These are phyloP conservation scores for human (Homo sapiens) DNA, from an alignment of 2,113 vertebrate genomes.

Conservation along the genomic window GRCh38 chr18:69741001-69741500, in stretches of 20 bases:
- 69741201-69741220: neutral
- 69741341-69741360: neutral
- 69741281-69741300: neutral
- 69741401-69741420: neutral
- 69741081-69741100: rapidly evolving
- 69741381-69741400: neutral
- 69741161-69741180: neutral
- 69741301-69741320: neutral
- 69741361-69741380: neutral
- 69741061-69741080: too few species aligned
- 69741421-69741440: neutral
- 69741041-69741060: neutral
- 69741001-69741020: rapidly evolving
- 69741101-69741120: rapidly evolving
- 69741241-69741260: neutral
- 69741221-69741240: neutral
- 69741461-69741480: neutral
- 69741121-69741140: rapidly evolving
- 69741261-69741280: neutral
- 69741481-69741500: neutral
- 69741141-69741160: neutral
- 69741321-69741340: neutral
- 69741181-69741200: neutral
- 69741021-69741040: neutral
- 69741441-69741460: neutral